Base-by-base conservation (phyloP, 1,140 invertebrate species). In the Melitaea cinxia region DNA sequence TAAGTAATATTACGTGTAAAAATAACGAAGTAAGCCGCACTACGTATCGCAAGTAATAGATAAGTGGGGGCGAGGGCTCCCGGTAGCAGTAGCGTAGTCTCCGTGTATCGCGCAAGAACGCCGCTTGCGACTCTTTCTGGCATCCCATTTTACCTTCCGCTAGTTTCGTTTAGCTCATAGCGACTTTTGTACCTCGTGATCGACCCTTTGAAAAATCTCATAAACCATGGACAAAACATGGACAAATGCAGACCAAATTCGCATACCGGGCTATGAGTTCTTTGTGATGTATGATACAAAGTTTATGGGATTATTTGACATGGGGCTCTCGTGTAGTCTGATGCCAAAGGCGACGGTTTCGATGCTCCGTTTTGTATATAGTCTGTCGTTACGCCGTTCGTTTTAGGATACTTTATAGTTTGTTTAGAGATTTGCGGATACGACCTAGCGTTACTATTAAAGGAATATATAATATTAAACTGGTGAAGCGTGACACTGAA, bases 1-100 rank as follows among this genome's bases (percentile, higher is more conserved):
- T 79, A 72, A 73, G 53, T 77, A 73, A 65, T 74, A 59, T 65
- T 60, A 66, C 65, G 59, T 73, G 60, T 76, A 68, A 78, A 80
- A 80, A 30, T 82, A 77, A 14, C 24, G 33, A 37, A 4, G 19
- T 24, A 39, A 49, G 52, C 24, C 62, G 78, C 75, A 77, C 65
- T 71, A 47, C 78, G 70, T 76, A 78, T 75, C 68, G 73, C 71
- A 37, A 39, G 24, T 21, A 19, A 26, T 50, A 42, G 37, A 42
- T 50, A 47, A 47, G 42, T 47, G 1, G 0, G 17, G 9, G 23
- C 35, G 54, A 30, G 4, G 12, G 21, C 1, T 47, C 19, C 15
- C 14, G 2, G 42, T 17, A 45, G 15, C 9, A 10, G 2, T 35
- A 35, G 33, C 4, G 28, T 9, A 4, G 26, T 28, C 3, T 28